phyloP scores from a whole-genome alignment of 1,140 invertebrate genomes.

The Coenobita brevimanus region DNA sequence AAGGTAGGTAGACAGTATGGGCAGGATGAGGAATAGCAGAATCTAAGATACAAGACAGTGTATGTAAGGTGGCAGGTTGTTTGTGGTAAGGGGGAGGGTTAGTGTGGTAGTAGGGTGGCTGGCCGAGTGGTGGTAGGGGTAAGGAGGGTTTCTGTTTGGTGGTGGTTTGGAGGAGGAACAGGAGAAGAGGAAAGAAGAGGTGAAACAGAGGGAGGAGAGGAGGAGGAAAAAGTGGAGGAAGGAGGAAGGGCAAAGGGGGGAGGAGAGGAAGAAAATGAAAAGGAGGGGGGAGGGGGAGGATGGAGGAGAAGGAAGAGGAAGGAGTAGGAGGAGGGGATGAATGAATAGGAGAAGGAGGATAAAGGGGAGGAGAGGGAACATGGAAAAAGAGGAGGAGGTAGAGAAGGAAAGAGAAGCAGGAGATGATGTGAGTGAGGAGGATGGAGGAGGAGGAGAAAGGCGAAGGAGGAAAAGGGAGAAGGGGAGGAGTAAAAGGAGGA shows the following conservation, averaged over 20 bases:
- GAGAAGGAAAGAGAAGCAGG: too few species aligned
- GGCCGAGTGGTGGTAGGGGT: background rate
- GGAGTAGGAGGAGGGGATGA: background rate
- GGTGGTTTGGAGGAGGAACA: background rate
- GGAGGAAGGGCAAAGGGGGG: background rate
- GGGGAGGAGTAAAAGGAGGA: background rate
- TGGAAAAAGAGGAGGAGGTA: background rate
- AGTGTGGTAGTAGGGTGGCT: too few species aligned
- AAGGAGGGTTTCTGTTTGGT: background rate
- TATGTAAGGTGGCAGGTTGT: too few species aligned
- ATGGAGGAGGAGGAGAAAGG: background rate
- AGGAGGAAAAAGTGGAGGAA: background rate
- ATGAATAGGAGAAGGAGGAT: background rate
- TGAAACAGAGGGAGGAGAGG: too few species aligned
- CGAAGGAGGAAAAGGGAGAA: too few species aligned
- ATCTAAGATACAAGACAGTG: too few species aligned
- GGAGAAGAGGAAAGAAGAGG: background rate
- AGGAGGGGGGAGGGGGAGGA: background rate
- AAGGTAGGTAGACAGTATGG: too few species aligned
- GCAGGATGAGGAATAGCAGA: too few species aligned
- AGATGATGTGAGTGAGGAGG: too few species aligned
- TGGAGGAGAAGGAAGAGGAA: background rate
- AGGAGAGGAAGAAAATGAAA: background rate
- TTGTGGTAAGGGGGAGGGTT: too few species aligned
- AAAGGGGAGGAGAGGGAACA: background rate